Conservation (phyloP, 1,140 invertebrate genomes). For the Thaumetopoea pityocampa region DNA sequence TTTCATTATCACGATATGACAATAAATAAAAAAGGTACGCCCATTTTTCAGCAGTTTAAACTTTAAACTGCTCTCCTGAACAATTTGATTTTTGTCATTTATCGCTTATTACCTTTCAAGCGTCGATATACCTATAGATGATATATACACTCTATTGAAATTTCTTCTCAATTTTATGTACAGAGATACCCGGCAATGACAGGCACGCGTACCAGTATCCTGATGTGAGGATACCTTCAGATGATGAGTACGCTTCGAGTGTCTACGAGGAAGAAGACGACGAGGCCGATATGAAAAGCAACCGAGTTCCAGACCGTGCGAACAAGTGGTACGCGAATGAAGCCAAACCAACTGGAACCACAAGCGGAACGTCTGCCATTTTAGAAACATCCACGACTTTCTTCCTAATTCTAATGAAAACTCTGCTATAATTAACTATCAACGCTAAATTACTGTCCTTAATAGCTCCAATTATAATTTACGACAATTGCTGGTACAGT, state of each 20-base stretch:
- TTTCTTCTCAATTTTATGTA: no score
- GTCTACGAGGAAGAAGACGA: slow-evolving; percentile 56
- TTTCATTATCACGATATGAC: no score
- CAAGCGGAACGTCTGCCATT: slow-evolving; percentile 19
- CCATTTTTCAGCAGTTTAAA: no score
- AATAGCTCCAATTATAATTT: slow-evolving; percentile 10
- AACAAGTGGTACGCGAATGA: slow-evolving; percentile 71
- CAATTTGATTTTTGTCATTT: no score
- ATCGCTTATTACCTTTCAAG: neutral
- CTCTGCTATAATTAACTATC: slow-evolving; percentile 23
- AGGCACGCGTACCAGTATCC: slow-evolving; percentile 62
- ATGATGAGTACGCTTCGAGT: slow-evolving; percentile 62
- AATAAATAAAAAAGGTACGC: no score
- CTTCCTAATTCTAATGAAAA: slow-evolving; percentile 34
- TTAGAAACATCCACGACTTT: slow-evolving; percentile 22
- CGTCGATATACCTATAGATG: no score
- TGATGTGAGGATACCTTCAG: slow-evolving; percentile 46
- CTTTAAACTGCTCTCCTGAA: no score
- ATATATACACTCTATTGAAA: no score
- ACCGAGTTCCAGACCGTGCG: slow-evolving; percentile 58
- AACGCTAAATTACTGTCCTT: slow-evolving; percentile 2
- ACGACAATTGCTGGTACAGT: slow-evolving; percentile 13
- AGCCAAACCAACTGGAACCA: slow-evolving; percentile 45
- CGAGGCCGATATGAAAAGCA: slow-evolving; percentile 47
- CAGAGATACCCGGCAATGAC: slow-evolving; percentile 68